phyloP scores from a whole-genome alignment of 1,140 invertebrate genomes.

The Maniola jurtina region DNA sequence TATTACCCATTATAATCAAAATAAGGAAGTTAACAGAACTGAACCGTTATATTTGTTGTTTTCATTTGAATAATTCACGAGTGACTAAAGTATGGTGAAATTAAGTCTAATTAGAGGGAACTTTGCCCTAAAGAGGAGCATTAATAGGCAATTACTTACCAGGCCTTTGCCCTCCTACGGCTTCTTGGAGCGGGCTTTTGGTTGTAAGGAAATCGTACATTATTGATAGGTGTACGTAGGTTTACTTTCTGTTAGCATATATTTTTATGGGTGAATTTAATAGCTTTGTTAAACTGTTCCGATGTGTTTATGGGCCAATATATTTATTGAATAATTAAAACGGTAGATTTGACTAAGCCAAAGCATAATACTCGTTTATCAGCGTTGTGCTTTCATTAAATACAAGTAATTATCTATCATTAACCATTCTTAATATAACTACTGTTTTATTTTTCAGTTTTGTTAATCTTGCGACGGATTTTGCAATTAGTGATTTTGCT shows the following conservation, averaged over 20 bases:
- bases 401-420: too few relatives aligned
- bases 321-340: constrained; percentile 4
- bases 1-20: constrained; percentile 7
- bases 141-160: constrained; percentile 41
- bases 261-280: background rate
- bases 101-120: constrained; percentile 41
- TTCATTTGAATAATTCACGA: constrained; percentile 31
- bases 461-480: too few relatives aligned
- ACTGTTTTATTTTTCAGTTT: too few relatives aligned
- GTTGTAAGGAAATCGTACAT: constrained; percentile 8
- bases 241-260: constrained; percentile 1
- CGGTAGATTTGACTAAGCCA: background rate
- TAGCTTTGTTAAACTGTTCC: constrained; percentile 2
- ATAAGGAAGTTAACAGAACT: constrained; percentile 21
- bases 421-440: too few relatives aligned
- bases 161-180: constrained; percentile 31
- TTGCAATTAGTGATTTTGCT: too few relatives aligned
- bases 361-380: background rate
- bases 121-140: constrained; percentile 33
- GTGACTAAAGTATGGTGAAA: constrained; percentile 35
- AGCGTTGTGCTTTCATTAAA: too few relatives aligned
- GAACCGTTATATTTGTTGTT: constrained; percentile 19
- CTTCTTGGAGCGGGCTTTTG: constrained; percentile 15
- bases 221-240: constrained; percentile 12
- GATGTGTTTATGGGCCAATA: constrained; percentile 5